Conservation (phyloP, 2,888 invertebrate genomes). For the Zaprionus obscuricornis region DNA sequence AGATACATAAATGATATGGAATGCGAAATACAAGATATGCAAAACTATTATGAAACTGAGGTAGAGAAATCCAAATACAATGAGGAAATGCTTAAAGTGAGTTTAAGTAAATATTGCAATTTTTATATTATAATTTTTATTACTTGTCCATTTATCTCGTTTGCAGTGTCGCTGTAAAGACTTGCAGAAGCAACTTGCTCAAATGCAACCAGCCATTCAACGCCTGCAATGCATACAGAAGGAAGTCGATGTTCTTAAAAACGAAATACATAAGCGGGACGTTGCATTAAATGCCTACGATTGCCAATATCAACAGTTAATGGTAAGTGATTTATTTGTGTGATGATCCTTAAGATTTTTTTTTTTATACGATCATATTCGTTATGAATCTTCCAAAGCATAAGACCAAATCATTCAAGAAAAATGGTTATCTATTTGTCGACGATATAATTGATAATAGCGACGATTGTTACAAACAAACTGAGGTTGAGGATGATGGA, state of each 20-base stretch:
- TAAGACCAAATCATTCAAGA: constrained; percentile 55
- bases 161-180: constrained; percentile 56
- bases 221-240: constrained; percentile 55
- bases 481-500: constrained; percentile 42
- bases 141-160: neutral
- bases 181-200: constrained; percentile 58
- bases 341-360: neutral
- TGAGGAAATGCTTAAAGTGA: constrained; percentile 61
- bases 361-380: neutral
- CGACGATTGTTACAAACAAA: constrained; percentile 46
- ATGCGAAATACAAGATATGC: constrained; percentile 69
- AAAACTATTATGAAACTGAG: constrained; percentile 67
- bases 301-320: constrained; percentile 64
- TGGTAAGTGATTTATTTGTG: constrained; percentile 41
- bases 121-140: neutral
- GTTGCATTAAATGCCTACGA: constrained; percentile 70
- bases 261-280: constrained; percentile 70
- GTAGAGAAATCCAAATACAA: constrained; percentile 54
- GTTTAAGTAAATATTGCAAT: neutral
- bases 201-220: constrained; percentile 51
- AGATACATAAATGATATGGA: constrained; percentile 63
- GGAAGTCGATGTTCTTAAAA: constrained; percentile 67
- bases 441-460: constrained; percentile 55
- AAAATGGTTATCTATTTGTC: constrained; percentile 59
- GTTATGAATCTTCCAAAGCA: constrained; percentile 34